Conservation (phyloP, 2,113 vertebrate genomes). For the Rhynchomys soricoides region DNA sequence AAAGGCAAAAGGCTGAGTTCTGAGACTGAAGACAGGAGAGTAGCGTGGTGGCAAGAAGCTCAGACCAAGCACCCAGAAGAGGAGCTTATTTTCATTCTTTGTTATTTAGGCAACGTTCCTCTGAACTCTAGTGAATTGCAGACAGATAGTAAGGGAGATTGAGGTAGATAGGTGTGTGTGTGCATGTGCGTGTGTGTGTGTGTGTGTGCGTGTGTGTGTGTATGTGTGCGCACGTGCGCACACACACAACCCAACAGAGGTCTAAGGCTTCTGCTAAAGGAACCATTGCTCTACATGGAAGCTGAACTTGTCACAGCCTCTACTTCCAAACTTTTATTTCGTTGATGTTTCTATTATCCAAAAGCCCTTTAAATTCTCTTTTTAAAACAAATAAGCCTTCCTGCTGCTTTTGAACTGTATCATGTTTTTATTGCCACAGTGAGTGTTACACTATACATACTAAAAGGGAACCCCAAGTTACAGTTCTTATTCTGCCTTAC, state of each 20-base stretch:
- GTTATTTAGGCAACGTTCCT: neutral
- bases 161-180: neutral
- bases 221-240: neutral
- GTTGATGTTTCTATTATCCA: neutral
- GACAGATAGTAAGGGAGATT: neutral
- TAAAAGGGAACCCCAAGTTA: neutral
- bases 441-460: neutral
- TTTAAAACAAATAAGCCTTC: neutral
- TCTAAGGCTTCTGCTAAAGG: neutral
- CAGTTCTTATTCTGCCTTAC: neutral
- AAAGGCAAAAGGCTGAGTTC: neutral
- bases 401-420: neutral
- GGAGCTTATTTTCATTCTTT: neutral
- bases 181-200: neutral
- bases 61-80: neutral
- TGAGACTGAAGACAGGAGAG: neutral
- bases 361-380: neutral
- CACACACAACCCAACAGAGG: neutral
- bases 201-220: neutral
- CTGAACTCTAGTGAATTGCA: neutral
- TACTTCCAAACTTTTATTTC: neutral
- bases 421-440: neutral
- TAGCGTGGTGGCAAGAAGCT: neutral
- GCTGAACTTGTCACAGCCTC: neutral
- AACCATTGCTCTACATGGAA: too few relatives aligned